Conservation (phyloP, 1,140 invertebrate genomes). For the Trigoniulus corallinus region DNA sequence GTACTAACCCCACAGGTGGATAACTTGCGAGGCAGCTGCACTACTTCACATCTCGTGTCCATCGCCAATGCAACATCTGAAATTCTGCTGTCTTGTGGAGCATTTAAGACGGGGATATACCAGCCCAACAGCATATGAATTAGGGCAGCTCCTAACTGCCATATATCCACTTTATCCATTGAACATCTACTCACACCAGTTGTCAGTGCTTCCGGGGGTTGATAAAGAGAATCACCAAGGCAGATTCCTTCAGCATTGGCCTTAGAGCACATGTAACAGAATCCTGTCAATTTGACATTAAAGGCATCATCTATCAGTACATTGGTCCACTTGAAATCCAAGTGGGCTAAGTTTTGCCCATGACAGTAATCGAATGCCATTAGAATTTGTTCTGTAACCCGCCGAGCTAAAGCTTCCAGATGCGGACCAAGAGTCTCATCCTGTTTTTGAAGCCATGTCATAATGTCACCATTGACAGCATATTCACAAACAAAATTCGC, state of each 20-base stretch:
- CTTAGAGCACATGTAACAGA: not conserved
- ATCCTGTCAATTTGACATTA: not conserved
- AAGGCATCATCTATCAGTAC: not conserved
- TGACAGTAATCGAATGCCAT: not conserved
- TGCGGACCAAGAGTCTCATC: not conserved
- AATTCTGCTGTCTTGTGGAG: not conserved
- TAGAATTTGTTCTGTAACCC: not conserved
- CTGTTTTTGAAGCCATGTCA: not conserved
- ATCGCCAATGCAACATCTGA: not conserved
- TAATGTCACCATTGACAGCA: not conserved
- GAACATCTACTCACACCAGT: not conserved
- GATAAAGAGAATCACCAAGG: not conserved
- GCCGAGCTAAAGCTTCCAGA: not conserved
- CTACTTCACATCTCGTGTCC: not conserved
- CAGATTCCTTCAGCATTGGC: not conserved
- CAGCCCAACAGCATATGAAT: not conserved
- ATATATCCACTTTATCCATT: conserved; percentile 1
- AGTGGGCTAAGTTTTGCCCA: not conserved
- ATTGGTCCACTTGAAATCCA: conserved; percentile 2
- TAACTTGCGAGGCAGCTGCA: not conserved
- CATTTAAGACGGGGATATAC: not conserved
- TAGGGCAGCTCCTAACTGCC: not conserved
- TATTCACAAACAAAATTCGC: conserved; percentile 1
- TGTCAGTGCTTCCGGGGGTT: not conserved
- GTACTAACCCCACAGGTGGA: not conserved